Conservation (phyloP, 1,140 invertebrate genomes). For the Chrysopa pallens region DNA sequence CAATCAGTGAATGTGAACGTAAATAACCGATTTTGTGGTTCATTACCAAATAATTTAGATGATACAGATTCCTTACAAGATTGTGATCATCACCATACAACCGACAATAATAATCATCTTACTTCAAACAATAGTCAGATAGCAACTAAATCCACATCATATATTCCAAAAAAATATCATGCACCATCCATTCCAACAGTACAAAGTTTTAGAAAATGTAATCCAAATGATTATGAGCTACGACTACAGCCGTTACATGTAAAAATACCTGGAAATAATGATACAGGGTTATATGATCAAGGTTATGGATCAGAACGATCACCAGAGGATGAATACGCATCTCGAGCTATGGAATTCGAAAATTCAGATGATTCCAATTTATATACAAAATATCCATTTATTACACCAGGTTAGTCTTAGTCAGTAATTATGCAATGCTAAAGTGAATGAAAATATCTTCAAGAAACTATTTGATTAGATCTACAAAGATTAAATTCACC, state of each 20-base stretch:
- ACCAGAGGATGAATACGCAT: constrained; percentile 53
- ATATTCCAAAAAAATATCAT: constrained; percentile 18
- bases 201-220: constrained; percentile 14
- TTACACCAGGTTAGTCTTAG: constrained; percentile 41
- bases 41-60: constrained; percentile 53
- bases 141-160: constrained; percentile 10
- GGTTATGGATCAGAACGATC: constrained; percentile 61
- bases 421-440: too few species aligned
- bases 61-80: constrained; percentile 30
- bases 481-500: too few species aligned
- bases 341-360: constrained; percentile 26
- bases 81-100: constrained; percentile 19
- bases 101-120: background rate
- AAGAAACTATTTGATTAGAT: too few species aligned
- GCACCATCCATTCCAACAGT: constrained; percentile 21
- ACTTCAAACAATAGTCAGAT: background rate
- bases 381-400: constrained; percentile 37
- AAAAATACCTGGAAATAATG: constrained; percentile 22
- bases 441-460: too few species aligned
- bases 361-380: constrained; percentile 28
- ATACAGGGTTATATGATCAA: constrained; percentile 42
- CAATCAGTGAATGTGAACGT: constrained; percentile 7
- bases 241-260: constrained; percentile 29
- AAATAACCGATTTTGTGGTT: constrained; percentile 37
- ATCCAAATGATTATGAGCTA: constrained; percentile 24